Evolutionary conservation across 2,888 invertebrate genomes (phyloP), one percentile per base, ranked within the genome.

Genomic region (Xestoiulus laeticollis): DNA sequence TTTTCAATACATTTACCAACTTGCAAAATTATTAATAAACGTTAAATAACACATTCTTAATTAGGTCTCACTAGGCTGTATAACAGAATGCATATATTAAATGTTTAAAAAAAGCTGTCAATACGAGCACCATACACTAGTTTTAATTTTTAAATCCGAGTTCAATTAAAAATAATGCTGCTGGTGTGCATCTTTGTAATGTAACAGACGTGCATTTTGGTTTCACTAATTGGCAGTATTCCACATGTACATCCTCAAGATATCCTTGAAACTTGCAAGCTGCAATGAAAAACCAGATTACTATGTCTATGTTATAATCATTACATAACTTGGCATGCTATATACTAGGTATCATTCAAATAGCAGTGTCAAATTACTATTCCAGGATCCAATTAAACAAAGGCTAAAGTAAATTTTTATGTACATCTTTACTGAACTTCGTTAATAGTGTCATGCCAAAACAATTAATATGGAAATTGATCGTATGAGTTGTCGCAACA

Each of bases 251-350:
- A 30, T 78, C 30, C 78, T 78, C 12, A 78, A 12, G 14, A 14
- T 78, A 8, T 4, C 78, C 78, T 78, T 78, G 78, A 78, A 26
- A 78, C 16, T 12, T 78, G 12, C 78, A 48, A 87, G 32, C 22
- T 33, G 82, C 26, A 68, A 88, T 68, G 43, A 68, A 53, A 38
- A n/a, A 88, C 0, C 33, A 33, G 16, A 38, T 26, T 53, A 30
- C n/a, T 22, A 16, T 32, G 33, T n/a, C 89, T 94, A 89, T 78
- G 26, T 78, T 78, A 1, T 16, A 78, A 30, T 68, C 10, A 68
- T 68, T 26, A 26, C 6, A 12, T 26, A 26, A 68, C 26, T 14
- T 68, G 68, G n/a, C 78, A 30, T 30, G 14, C 1, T 30, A 78
- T 78, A 12, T 6, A 6, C 38, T 38, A 30, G 6, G n/a, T 6